A percentile compares a stretch with the other conserved stretches of the same genome.
Conservation (phyloP, 2,888 invertebrate genomes). For the Drosophila fungiperda region DNA sequence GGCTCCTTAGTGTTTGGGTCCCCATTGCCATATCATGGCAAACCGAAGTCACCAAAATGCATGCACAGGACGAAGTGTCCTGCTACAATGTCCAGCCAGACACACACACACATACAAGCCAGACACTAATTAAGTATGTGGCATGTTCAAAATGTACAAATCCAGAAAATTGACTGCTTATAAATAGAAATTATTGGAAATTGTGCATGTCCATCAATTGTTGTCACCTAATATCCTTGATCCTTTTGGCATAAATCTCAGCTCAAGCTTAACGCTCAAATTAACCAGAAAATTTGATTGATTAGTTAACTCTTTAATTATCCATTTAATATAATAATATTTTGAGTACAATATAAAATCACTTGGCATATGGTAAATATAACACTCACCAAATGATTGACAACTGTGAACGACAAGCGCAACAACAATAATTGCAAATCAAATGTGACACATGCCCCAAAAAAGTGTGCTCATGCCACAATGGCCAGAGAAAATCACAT, state of each 20-base stretch:
- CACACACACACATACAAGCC: slow-evolving; percentile 10
- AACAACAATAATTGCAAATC: slow-evolving; percentile 55
- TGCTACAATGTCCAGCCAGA: slow-evolving; percentile 10
- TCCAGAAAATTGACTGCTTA: slow-evolving; percentile 25
- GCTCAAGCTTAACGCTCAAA: slow-evolving; percentile 2
- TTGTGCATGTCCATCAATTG: neutral
- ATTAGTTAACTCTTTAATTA: slow-evolving; percentile 10
- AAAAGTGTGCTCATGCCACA: slow-evolving; percentile 18
- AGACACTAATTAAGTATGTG: slow-evolving; percentile 63
- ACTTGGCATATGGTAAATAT: too few relatives aligned
- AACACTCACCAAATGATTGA: slow-evolving; percentile 2
- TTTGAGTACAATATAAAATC: neutral
- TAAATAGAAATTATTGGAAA: slow-evolving; percentile 3
- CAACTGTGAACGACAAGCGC: slow-evolving; percentile 16
- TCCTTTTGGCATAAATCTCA: slow-evolving; percentile 11
- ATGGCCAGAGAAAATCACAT: slow-evolving; percentile 52
- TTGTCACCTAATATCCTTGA: slow-evolving; percentile 30
- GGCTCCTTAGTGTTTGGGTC: neutral
- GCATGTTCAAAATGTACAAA: slow-evolving; percentile 35
- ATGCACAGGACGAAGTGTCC: slow-evolving; percentile 27
- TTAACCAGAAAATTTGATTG: slow-evolving; percentile 14
- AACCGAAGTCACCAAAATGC: slow-evolving; percentile 29
- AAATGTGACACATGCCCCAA: slow-evolving; percentile 27
- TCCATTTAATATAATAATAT: neutral
- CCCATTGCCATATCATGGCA: slow-evolving; percentile 36